Evolutionary conservation across 2,113 vertebrate genomes (phyloP).

Genomic region (Crypturellus undulatus): DNA sequence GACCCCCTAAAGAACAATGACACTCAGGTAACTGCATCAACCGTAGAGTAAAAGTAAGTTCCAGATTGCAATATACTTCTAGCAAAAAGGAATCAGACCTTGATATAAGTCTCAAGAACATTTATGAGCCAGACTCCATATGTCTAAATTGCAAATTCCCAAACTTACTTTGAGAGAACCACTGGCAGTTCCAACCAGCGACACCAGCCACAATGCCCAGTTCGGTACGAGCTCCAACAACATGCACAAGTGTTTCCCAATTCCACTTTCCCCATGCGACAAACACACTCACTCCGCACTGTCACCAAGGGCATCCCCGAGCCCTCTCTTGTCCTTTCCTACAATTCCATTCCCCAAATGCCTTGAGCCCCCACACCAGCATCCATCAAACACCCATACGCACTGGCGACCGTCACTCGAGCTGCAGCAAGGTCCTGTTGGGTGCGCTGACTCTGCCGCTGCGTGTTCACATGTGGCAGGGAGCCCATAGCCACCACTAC

Average conservation of each 20-base stretch:
- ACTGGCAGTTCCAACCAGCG: background rate
- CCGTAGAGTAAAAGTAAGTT: background rate
- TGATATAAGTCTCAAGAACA: background rate
- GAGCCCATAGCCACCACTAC: rapidly evolving
- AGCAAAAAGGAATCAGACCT: background rate
- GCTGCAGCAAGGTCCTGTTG: background rate
- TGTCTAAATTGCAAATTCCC: background rate
- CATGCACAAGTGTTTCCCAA: background rate
- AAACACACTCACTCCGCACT: background rate
- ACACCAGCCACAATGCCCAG: rapidly evolving
- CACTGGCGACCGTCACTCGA: rapidly evolving
- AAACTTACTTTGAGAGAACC: background rate
- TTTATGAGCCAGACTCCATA: background rate
- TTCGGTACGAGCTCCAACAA: background rate
- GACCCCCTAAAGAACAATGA: rapidly evolving
- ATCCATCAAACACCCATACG: rapidly evolving
- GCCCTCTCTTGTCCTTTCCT: background rate
- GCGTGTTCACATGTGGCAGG: background rate
- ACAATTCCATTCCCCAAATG: rapidly evolving
- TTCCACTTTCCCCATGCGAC: background rate
- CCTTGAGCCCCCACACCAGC: background rate
- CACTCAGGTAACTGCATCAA: background rate
- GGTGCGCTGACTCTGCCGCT: background rate
- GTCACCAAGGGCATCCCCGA: background rate
- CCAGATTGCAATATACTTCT: background rate